Percentiles rank a stretch among this genome's conserved stretches.
Evolutionary conservation across 2,113 vertebrate genomes (phyloP).

Genomic region (Crotalus helleri): DNA sequence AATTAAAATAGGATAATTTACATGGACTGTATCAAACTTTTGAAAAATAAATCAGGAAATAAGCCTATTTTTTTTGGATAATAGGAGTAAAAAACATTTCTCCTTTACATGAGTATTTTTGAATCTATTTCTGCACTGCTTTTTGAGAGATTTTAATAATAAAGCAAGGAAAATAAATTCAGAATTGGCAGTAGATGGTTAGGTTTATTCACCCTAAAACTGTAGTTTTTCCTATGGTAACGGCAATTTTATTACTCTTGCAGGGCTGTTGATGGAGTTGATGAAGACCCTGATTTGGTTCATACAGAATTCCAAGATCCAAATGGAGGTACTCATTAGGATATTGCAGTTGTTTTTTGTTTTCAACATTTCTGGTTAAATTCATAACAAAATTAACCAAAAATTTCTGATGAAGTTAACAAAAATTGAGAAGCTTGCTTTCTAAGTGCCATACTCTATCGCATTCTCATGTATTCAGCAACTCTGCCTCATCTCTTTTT

Average conservation of each 20-base stretch:
- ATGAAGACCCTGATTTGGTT: slow-evolving; percentile 85
- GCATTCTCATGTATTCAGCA: slow-evolving; percentile 40
- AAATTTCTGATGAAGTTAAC: neutral
- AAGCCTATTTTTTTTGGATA: neutral
- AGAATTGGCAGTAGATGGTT: slow-evolving; percentile 17
- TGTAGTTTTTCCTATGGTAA: slow-evolving; percentile 38
- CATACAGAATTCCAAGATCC: slow-evolving; percentile 94
- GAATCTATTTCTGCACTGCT: neutral
- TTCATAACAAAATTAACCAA: slow-evolving; percentile 7
- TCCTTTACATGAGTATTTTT: neutral
- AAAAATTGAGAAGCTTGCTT: slow-evolving; percentile 25
- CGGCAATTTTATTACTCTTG: slow-evolving; percentile 50
- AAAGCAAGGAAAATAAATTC: neutral
- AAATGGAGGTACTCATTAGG: slow-evolving; percentile 80
- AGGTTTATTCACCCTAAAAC: slow-evolving; percentile 11
- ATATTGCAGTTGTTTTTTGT: neutral
- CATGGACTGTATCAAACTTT: neutral
- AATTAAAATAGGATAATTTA: neutral
- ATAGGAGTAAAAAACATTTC: neutral
- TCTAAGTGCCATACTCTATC: neutral
- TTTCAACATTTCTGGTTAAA: slow-evolving; percentile 1
- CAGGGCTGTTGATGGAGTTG: slow-evolving; percentile 89
- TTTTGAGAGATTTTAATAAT: neutral
- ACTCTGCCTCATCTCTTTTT: neutral
- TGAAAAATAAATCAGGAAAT: neutral